Base-by-base conservation (phyloP, 2,888 invertebrate genomes). In the Parnassius apollo region DNA sequence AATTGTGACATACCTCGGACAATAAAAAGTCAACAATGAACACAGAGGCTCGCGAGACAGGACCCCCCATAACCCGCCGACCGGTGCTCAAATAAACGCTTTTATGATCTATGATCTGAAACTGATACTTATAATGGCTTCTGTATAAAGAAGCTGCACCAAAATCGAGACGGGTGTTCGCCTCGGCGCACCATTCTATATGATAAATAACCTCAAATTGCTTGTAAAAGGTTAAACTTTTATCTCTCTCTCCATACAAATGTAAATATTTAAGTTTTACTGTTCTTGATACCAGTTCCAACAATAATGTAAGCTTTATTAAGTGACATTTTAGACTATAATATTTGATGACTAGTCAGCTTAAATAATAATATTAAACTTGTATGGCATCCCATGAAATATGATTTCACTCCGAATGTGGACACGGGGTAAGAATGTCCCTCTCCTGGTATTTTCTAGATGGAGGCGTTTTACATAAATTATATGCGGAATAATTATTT, bases 61-160 rank as follows among this genome's bases (percentile, higher is more conserved):
- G 90, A 89, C 90, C 90, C 88, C 89, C 91, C 91, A 79, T 75
- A 83, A 77, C 77, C 81, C 76, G 75, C 77, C 78, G 80, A 74
- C 79, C 74, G 78, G 71, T 75, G 75, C 75, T 80, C 78, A 79
- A 82, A 83, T 83, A 88, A 88, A 90, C 83, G 87, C 81, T 76
- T 87, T 87, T 89, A 90, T 91, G 91, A 91, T 91, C 90, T 91
- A 91, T 90, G 91, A 91, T 89, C 84, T 87, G 91, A 89, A 91
- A 91, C 85, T 88, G 91, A 91, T 91, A 91, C 91, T 89, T 88
- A 86, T 90, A 87, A 90, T 91, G 85, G 91, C 91, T 91, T 89
- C 91, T 88, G 91, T 91, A 86, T 88, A 87, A 85, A 86, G 86
- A 85, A 87, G 87, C 85, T 86, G 82, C 79, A 84, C 82, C 83